A percentile compares a stretch with the other conserved stretches of the same genome.
Evolutionary conservation across 2,888 invertebrate species (phyloP).

Genomic region (Biston betularia): DNA sequence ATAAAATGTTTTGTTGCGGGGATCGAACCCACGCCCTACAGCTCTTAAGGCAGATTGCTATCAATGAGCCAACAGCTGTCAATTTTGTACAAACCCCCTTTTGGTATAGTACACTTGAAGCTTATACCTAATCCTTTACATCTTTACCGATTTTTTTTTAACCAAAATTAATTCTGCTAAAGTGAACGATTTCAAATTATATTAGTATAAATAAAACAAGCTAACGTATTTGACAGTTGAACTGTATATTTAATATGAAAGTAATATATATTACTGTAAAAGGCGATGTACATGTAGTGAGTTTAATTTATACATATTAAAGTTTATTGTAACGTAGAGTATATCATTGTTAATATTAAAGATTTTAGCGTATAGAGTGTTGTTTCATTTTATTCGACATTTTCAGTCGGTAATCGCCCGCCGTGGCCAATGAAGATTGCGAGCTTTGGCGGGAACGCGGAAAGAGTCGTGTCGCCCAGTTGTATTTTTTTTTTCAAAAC

Average conservation of each 20-base stretch:
- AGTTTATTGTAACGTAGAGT: constrained; percentile 82
- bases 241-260: constrained; percentile 43
- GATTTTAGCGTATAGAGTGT: constrained; percentile 77
- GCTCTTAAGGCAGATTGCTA: too few relatives aligned
- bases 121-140: too few relatives aligned
- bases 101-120: too few relatives aligned
- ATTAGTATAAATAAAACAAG: constrained; percentile 4
- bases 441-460: too few relatives aligned
- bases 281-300: constrained; percentile 44
- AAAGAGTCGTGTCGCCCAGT: too few relatives aligned
- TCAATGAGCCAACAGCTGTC: too few relatives aligned
- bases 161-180: constrained; percentile 5
- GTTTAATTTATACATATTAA: constrained; percentile 72
- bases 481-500: too few relatives aligned
- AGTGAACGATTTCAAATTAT: constrained; percentile 2
- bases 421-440: too few relatives aligned
- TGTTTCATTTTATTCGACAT: constrained; percentile 57
- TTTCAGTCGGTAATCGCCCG: too few relatives aligned
- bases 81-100: too few relatives aligned
- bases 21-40: too few relatives aligned
- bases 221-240: constrained; percentile 45
- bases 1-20: too few relatives aligned
- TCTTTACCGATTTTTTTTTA: not conserved
- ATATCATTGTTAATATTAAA: constrained; percentile 85
- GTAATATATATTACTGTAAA: constrained; percentile 12